Percentiles rank a stretch among this genome's conserved stretches.
Evolutionary conservation across 2,113 vertebrate genomes (phyloP).

Genomic region (Pachyramphus minor): DNA sequence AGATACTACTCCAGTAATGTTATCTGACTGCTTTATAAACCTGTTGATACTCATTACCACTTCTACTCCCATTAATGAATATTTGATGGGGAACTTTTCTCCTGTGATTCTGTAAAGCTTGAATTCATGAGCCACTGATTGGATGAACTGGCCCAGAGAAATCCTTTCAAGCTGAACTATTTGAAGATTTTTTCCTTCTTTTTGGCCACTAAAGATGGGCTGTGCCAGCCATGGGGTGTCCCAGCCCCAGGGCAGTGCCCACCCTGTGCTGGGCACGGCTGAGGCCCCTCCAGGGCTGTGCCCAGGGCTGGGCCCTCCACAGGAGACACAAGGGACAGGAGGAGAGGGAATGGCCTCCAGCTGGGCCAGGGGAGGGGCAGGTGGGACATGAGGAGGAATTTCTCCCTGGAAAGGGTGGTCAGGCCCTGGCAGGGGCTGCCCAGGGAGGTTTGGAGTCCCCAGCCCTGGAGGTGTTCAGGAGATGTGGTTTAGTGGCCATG

Average conservation of each 20-base stretch:
- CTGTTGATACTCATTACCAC: background rate
- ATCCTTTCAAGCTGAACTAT: no score
- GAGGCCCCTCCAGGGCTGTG: background rate
- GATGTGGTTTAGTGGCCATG: background rate
- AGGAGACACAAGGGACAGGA: background rate
- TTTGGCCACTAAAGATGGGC: no score
- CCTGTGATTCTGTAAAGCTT: no score
- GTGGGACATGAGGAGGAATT: fast-evolving
- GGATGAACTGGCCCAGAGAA: no score
- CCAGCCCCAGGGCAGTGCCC: background rate
- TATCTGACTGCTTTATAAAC: background rate
- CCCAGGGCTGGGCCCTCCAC: background rate
- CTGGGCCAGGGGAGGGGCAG: background rate
- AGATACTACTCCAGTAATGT: background rate
- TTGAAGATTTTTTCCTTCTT: no score
- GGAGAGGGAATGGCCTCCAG: background rate
- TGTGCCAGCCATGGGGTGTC: background rate
- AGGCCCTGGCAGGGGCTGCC: background rate
- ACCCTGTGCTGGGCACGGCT: background rate
- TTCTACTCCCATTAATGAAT: background rate
- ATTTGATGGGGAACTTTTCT: background rate
- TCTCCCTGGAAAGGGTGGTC: fast-evolving
- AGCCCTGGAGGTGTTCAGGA: background rate
- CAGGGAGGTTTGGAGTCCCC: fast-evolving
- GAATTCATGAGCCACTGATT: no score